Evolutionary conservation across 2,888 invertebrate genomes (phyloP).

Genomic region (Anorthoa munda): DNA sequence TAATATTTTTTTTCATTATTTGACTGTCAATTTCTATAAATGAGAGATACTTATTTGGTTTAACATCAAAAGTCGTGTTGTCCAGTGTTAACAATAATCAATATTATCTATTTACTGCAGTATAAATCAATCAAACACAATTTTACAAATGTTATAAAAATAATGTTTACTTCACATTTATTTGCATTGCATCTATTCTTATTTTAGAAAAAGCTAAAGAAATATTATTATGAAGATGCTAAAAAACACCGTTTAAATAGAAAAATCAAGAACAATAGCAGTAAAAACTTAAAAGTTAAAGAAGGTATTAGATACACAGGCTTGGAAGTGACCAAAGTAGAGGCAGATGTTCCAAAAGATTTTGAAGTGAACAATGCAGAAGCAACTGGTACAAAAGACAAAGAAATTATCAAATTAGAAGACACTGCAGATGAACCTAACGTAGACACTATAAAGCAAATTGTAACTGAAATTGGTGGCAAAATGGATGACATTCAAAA

Average conservation of each 20-base stretch:
- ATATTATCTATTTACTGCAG: too few relatives aligned
- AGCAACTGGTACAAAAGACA: neutral
- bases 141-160: too few relatives aligned
- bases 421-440: neutral
- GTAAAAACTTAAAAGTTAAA: slow-evolving; percentile 12
- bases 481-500: slow-evolving; percentile 17
- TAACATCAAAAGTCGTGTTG: too few relatives aligned
- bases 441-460: neutral
- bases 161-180: too few relatives aligned
- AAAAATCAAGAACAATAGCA: slow-evolving; percentile 5
- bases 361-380: slow-evolving; percentile 7
- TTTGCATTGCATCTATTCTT: neutral
- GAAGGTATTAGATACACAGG: neutral
- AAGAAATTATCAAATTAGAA: slow-evolving; percentile 21
- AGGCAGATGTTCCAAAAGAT: neutral
- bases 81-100: too few relatives aligned
- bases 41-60: too few relatives aligned
- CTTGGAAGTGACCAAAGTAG: neutral
- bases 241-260: slow-evolving; percentile 15
- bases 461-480: neutral
- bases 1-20: too few relatives aligned
- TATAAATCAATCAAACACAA: too few relatives aligned
- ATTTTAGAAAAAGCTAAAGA: slow-evolving; percentile 77
- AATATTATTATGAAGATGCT: slow-evolving; percentile 55
- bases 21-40: too few relatives aligned